A percentile compares a stretch with the other conserved stretches of the same genome.
Conservation (phyloP, 2,888 invertebrate genomes). For the Chironomus riparius region DNA sequence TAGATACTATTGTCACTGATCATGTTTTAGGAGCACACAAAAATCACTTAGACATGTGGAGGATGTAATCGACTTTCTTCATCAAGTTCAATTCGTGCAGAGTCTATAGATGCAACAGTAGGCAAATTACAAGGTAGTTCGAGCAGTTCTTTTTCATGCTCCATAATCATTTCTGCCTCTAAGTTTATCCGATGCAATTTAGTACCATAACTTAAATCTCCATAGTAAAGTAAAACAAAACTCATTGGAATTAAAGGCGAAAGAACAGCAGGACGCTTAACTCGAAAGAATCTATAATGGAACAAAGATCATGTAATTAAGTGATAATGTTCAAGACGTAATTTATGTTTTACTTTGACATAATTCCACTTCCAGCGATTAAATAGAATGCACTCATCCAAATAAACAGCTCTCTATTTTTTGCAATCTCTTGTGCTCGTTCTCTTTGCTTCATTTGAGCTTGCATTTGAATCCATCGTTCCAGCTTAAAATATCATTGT, state of each 20-base stretch:
- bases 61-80: conserved; percentile 44
- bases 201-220: conserved; percentile 67
- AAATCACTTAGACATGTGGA: background rate
- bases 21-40: background rate
- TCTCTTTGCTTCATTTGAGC: conserved; percentile 68
- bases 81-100: conserved; percentile 53
- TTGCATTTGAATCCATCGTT: conserved; percentile 70
- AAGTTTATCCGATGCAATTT: conserved; percentile 63
- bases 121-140: conserved; percentile 65
- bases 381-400: conserved; percentile 63
- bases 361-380: conserved; percentile 46
- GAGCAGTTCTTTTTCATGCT: conserved; percentile 59
- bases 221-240: conserved; percentile 61
- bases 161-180: conserved; percentile 45
- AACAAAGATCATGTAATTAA: conserved; percentile 30
- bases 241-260: conserved; percentile 62
- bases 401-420: conserved; percentile 60
- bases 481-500: conserved; percentile 48
- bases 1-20: background rate
- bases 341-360: conserved; percentile 44
- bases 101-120: conserved; percentile 61
- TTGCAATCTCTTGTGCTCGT: conserved; percentile 61
- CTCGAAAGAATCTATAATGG: conserved; percentile 48
- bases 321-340: background rate
- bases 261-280: conserved; percentile 51